Conservation (phyloP, 2,888 invertebrate genomes). For the Limnephilus lunatus region DNA sequence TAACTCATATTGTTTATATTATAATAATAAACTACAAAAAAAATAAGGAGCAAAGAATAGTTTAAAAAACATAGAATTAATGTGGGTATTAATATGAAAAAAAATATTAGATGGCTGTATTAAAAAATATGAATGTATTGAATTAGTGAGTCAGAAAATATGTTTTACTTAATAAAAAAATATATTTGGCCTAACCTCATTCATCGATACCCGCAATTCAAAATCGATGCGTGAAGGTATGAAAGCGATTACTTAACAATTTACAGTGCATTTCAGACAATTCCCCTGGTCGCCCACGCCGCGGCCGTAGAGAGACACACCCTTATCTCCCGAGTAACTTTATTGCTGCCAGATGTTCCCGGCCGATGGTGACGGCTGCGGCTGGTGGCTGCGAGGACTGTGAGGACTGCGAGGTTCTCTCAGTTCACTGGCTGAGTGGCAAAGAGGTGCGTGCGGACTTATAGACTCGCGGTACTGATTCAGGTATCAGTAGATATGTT, state of each 20-base stretch:
- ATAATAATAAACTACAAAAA: too few species aligned
- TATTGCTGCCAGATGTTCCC: slow-evolving; percentile 7
- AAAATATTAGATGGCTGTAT: too few species aligned
- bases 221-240: background rate
- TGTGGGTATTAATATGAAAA: too few species aligned
- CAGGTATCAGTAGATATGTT: background rate
- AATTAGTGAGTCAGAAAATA: too few species aligned
- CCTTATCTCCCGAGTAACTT: slow-evolving; percentile 11
- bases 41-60: too few species aligned
- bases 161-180: too few species aligned
- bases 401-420: background rate
- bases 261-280: slow-evolving; percentile 23
- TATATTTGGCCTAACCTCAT: background rate
- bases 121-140: too few species aligned
- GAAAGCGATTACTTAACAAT: slow-evolving; percentile 12
- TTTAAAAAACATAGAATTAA: too few species aligned
- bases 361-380: background rate
- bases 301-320: background rate
- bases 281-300: slow-evolving; percentile 8
- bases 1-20: too few species aligned
- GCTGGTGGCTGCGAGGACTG: background rate
- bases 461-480: background rate
- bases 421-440: background rate
- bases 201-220: background rate
- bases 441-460: background rate